phyloP scores from a whole-genome alignment of 2,797 vertebrate genomes.

The Neosilurus mollespiculum region DNA sequence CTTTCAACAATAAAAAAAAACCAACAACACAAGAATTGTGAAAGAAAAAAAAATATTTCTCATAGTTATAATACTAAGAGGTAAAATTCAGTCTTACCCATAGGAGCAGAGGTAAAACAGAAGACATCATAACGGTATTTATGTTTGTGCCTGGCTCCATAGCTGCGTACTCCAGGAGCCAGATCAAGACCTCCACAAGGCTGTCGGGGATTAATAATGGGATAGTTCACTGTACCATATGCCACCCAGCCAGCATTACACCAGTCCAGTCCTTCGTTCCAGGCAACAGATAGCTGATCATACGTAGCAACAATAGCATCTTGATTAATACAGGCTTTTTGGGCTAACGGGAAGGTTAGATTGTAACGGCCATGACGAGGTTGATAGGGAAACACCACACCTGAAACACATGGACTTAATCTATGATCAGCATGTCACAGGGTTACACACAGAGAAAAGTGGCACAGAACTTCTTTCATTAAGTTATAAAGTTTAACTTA shows the following conservation, averaged over 20 bases:
- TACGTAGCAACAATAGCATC: constrained; percentile 81
- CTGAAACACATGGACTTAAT: constrained; percentile 61
- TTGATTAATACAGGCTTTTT: constrained; percentile 78
- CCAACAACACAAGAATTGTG: not conserved
- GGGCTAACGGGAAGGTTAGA: constrained; percentile 79
- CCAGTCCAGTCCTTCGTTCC: constrained; percentile 88
- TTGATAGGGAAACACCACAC: constrained; percentile 89
- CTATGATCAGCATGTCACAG: not conserved
- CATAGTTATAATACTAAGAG: not conserved
- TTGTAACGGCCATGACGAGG: constrained; percentile 78
- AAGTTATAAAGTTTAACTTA: too few species aligned
- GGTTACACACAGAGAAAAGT: not conserved
- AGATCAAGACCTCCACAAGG: constrained; percentile 76
- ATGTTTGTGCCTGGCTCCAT: constrained; percentile 73
- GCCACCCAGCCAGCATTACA: constrained; percentile 88
- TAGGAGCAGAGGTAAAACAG: constrained; percentile 80
- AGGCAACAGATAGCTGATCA: constrained; percentile 82
- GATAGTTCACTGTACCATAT: constrained; percentile 85
- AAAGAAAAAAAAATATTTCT: not conserved
- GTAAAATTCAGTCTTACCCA: constrained; percentile 67
- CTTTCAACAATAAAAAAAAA: not conserved
- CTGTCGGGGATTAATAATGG: constrained; percentile 75
- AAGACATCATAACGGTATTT: constrained; percentile 82
- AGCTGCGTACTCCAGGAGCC: constrained; percentile 81
- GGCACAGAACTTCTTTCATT: not conserved